These are phyloP conservation scores for Nebria salina DNA, from an alignment of 2,888 invertebrate species.

Conservation along the genomic window DNA sequence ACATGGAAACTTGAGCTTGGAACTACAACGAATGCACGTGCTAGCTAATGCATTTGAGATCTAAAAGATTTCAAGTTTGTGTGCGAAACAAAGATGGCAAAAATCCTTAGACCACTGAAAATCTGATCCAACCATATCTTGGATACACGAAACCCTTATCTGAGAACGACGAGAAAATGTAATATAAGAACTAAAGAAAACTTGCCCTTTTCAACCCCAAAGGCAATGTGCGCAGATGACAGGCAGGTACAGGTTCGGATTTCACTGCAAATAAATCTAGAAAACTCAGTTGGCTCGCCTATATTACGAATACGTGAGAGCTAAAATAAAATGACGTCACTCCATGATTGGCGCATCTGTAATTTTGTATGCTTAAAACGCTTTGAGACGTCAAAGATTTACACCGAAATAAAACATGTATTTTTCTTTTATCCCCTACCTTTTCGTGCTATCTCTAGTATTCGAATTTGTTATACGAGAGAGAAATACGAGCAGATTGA, in stretches of 20 bases:
- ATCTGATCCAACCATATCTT: slow-evolving; percentile 25
- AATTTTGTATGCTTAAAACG: not conserved
- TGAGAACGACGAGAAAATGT: slow-evolving; percentile 25
- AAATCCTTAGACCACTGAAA: slow-evolving; percentile 33
- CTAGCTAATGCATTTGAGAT: not conserved
- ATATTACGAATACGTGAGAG: slow-evolving; percentile 20
- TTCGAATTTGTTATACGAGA: not conserved
- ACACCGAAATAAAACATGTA: not conserved
- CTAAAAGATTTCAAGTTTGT: not conserved
- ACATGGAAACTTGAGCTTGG: not conserved
- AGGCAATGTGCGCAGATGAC: not conserved
- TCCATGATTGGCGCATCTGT: slow-evolving; percentile 10
- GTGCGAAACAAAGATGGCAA: not conserved
- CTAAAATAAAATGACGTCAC: slow-evolving; percentile 9
- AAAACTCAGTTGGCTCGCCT: not conserved
- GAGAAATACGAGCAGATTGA: not conserved
- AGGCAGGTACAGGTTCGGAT: not conserved
- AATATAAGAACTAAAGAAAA: slow-evolving; percentile 33
- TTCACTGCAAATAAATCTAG: slow-evolving; percentile 26
- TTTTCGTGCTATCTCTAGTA: not conserved
- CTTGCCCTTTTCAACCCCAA: slow-evolving; percentile 18
- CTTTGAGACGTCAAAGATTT: not conserved
- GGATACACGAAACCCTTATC: slow-evolving; percentile 33
- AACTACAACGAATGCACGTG: not conserved
- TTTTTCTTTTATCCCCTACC: not conserved